These are phyloP conservation scores for Macquaria australasica DNA, from an alignment of 2,113 vertebrate species.

Conservation along the genomic window DNA sequence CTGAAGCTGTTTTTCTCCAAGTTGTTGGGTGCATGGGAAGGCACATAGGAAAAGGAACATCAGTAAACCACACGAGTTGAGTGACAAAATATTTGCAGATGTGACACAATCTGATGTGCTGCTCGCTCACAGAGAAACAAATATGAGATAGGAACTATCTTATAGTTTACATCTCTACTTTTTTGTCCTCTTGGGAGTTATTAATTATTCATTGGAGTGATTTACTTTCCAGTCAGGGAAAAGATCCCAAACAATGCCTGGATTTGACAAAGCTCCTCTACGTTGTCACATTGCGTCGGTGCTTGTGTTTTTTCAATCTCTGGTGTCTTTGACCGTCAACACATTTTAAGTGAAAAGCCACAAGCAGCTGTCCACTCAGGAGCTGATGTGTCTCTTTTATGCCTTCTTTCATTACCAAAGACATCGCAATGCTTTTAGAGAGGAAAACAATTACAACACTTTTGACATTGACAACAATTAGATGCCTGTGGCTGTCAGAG, in stretches of 20 bases:
- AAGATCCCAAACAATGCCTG: conserved; percentile 35
- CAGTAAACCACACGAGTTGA: conserved; percentile 31
- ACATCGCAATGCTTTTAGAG: conserved; percentile 33
- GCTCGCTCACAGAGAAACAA: conserved; percentile 53
- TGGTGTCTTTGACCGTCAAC: conserved; percentile 29
- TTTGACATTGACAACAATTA: conserved; percentile 47
- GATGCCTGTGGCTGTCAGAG: conserved; percentile 21
- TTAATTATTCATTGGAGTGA: conserved; percentile 74
- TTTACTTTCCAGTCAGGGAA: conserved; percentile 52
- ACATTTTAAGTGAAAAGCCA: conserved; percentile 33
- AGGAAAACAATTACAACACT: conserved; percentile 19
- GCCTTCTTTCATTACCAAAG: conserved; percentile 37
- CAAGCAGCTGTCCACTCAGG: conserved; percentile 5
- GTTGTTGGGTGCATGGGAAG: conserved; percentile 3
- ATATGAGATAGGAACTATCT: conserved; percentile 46
- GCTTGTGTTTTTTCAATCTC: background rate
- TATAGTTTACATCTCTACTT: conserved; percentile 45
- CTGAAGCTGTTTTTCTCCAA: conserved; percentile 26
- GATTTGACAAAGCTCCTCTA: conserved; percentile 22
- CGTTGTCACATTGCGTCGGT: background rate
- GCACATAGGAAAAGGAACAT: conserved; percentile 15
- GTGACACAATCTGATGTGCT: conserved; percentile 51
- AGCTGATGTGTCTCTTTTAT: background rate
- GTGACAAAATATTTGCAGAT: conserved; percentile 64
- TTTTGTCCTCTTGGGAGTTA: conserved; percentile 54